These are phyloP conservation scores for Salvator merianae DNA, from an alignment of 2,113 vertebrate genomes.

Conservation along the genomic window DNA sequence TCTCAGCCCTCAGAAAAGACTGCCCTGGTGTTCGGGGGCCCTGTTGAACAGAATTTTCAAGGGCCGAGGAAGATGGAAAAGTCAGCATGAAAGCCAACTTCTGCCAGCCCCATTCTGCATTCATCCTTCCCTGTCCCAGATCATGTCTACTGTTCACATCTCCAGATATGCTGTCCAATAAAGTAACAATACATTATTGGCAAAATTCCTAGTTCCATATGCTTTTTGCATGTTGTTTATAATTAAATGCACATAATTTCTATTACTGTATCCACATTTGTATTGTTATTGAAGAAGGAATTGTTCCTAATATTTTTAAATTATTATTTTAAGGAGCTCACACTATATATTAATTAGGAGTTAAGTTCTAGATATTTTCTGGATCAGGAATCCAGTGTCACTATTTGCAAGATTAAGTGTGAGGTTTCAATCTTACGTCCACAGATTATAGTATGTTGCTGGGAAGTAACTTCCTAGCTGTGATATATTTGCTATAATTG, in stretches of 20 bases:
- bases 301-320: conserved; percentile 18
- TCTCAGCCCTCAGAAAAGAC: no score
- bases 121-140: no score
- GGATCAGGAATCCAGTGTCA: conserved; percentile 53
- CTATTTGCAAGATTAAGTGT: conserved; percentile 60
- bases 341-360: conserved; percentile 34
- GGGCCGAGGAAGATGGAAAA: no score
- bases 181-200: background rate
- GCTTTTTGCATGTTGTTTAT: conserved; percentile 25
- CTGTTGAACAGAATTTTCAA: no score
- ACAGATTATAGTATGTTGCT: conserved; percentile 56
- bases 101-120: no score
- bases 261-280: no score
- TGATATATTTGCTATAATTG: conserved; percentile 62
- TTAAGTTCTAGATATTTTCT: conserved; percentile 47
- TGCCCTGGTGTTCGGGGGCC: no score
- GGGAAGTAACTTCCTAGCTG: conserved; percentile 62
- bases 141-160: background rate
- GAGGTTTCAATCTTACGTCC: conserved; percentile 62
- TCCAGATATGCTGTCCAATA: background rate
- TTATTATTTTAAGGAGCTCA: no score
- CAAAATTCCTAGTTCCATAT: conserved; percentile 4
- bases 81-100: no score
- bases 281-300: no score
- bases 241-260: background rate